Percentiles rank a stretch among this genome's conserved stretches.
Evolutionary conservation across 1,140 invertebrate genomes (phyloP).

Genomic region (Monochamus saltuarius): DNA sequence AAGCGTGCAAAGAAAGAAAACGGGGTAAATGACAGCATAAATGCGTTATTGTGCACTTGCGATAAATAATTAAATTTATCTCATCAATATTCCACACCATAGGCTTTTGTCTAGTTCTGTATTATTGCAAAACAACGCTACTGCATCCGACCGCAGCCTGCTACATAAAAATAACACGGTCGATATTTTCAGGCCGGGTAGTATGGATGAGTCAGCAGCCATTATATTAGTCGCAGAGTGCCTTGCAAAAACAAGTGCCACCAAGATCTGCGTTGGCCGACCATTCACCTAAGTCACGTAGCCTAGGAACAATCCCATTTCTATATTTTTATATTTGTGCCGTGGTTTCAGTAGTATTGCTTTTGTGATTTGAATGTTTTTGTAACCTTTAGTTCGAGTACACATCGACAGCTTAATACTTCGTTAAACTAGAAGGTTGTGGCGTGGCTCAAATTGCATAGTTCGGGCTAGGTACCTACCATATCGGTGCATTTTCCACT

Average conservation of each 20-base stretch:
- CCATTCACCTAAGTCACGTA: slow-evolving; percentile 30
- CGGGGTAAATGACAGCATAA: slow-evolving; percentile 6
- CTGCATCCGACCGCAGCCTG: background rate
- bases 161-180: slow-evolving; percentile 16
- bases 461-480: too few relatives aligned
- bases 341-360: slow-evolving; percentile 1
- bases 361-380: background rate
- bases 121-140: too few relatives aligned
- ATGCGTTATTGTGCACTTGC: background rate
- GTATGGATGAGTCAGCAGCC: slow-evolving; percentile 34
- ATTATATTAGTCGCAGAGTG: slow-evolving; percentile 11
- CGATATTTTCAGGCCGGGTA: slow-evolving; percentile 32
- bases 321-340: slow-evolving; percentile 2
- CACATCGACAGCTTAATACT: too few relatives aligned
- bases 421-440: too few relatives aligned
- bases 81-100: slow-evolving; percentile 9
- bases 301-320: slow-evolving; percentile 9
- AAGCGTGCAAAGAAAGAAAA: slow-evolving; percentile 1
- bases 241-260: slow-evolving; percentile 27
- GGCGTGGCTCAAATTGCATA: too few relatives aligned
- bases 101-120: background rate
- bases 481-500: too few relatives aligned
- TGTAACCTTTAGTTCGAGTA: background rate
- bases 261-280: slow-evolving; percentile 8
- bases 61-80: slow-evolving; percentile 12